Base-by-base conservation (phyloP, 2,113 vertebrate genomes). In the Corythoichthys intestinalis region DNA sequence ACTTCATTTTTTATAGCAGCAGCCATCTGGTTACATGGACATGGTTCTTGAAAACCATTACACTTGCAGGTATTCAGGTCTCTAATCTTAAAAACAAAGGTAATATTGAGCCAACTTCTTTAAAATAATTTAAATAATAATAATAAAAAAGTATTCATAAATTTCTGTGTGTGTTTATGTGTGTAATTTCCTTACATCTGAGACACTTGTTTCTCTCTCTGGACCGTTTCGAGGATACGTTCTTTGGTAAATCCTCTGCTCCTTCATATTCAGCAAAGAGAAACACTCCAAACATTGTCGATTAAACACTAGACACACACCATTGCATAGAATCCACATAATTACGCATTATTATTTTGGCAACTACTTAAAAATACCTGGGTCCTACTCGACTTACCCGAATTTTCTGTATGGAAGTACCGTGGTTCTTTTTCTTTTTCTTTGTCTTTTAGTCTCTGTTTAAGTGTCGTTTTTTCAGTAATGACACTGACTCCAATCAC, bases 21-120 rank as follows among this genome's bases (percentile, higher is more conserved):
- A 0, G 93, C 93, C 41, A 72, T 92, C 60, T 64, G 92, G 46
- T 94, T 94, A 73, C 96, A 98, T 2, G 90, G 72, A 74, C 96
- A 98, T 0, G 94, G 91, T 2, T 86, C 90, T 4, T 79, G 87
- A 28, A 64, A 73, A 8, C 81, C 60, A 0, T 1, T 65, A 84
- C 96, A 97, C 44, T 80, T 78, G 69, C 96, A 98, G 56, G 95
- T 94, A 65, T 93, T 94, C 0, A 95, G 91, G 28, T 96, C 93
- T 0, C 93, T 93, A 74, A 95, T 77, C 96, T 97, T 67, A 2
- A 49, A 50, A 35, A 74, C 20, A 48, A 83, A 41, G 39, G 9
- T 44, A 28, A 28, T 28, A 28, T 28, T 28, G 20, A 28, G 20
- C 20, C 20, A 28, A 28, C 14, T 71, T 2, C 28, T 1, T 34